Conservation (phyloP, 2,888 invertebrate species). For the Hirtodrosophila trivittata region DNA sequence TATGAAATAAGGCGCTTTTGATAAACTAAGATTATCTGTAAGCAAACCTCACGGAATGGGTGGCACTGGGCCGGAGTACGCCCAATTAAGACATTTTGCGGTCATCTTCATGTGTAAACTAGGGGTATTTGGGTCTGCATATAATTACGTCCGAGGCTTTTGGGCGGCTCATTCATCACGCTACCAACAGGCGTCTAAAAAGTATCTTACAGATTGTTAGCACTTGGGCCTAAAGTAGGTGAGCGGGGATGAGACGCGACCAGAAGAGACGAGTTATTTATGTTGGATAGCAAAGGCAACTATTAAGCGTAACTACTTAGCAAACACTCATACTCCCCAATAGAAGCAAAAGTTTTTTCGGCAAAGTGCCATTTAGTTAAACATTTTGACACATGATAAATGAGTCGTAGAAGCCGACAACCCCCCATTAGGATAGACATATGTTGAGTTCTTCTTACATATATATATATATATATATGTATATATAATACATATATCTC, state of each 20-base stretch:
- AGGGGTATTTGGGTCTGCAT: conserved; percentile 52
- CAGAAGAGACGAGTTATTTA: conserved; percentile 67
- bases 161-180: conserved; percentile 43
- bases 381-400: conserved; percentile 80
- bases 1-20: conserved; percentile 29
- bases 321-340: conserved; percentile 47
- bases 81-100: conserved; percentile 73
- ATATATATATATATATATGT: too few species aligned
- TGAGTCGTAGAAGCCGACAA: conserved; percentile 62
- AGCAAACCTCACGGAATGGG: not conserved
- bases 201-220: conserved; percentile 76
- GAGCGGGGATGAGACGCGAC: conserved; percentile 16
- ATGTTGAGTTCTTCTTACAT: conserved; percentile 32
- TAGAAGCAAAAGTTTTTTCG: conserved; percentile 58
- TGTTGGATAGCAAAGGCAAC: conserved; percentile 62
- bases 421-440: conserved; percentile 50
- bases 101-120: conserved; percentile 46
- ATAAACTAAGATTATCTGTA: conserved; percentile 32
- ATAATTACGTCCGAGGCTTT: conserved; percentile 58
- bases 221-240: conserved; percentile 48
- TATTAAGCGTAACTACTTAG: conserved; percentile 80
- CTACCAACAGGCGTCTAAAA: conserved; percentile 52
- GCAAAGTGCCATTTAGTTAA: conserved; percentile 80
- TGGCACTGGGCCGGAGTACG: conserved; percentile 18
- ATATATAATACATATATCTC: too few species aligned